These are phyloP conservation scores for Eurypyga helias DNA, from an alignment of 2,113 vertebrate species.

Conservation along the genomic window DNA sequence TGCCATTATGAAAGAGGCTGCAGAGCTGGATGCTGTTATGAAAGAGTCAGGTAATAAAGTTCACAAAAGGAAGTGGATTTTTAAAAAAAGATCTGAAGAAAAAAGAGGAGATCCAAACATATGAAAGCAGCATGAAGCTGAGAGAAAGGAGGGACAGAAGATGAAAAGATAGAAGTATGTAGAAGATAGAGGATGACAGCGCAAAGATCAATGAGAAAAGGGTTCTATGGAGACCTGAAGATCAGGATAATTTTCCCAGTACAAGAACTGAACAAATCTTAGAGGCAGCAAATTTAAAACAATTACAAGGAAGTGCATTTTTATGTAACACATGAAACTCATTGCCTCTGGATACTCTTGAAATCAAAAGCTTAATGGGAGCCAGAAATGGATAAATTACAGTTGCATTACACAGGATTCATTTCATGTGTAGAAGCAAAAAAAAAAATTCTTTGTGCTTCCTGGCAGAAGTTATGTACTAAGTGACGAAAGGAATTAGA, in stretches of 20 bases:
- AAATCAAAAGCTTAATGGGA: conserved; percentile 23
- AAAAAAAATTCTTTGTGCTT: background rate
- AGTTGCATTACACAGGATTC: background rate
- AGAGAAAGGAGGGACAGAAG: background rate
- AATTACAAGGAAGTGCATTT: conserved; percentile 14
- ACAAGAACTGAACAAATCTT: background rate
- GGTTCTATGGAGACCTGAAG: background rate
- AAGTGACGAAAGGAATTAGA: background rate
- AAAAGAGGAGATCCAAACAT: background rate
- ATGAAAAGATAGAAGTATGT: background rate
- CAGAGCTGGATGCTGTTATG: background rate
- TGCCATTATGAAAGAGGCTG: background rate
- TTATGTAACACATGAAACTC: conserved; percentile 23
- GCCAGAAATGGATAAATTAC: conserved; percentile 14
- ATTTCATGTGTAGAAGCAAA: background rate
- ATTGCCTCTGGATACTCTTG: background rate
- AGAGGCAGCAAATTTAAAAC: background rate
- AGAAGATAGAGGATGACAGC: background rate
- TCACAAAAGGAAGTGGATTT: background rate
- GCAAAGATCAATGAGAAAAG: background rate
- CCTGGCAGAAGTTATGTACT: background rate
- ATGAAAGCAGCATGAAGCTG: background rate
- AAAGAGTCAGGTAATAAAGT: conserved; percentile 3
- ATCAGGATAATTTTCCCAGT: background rate
- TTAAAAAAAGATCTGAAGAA: background rate